A percentile compares a stretch with the other conserved stretches of the same genome.
phyloP scores from a whole-genome alignment of 2,797 vertebrate species.

The Anniella stebbinsi region DNA sequence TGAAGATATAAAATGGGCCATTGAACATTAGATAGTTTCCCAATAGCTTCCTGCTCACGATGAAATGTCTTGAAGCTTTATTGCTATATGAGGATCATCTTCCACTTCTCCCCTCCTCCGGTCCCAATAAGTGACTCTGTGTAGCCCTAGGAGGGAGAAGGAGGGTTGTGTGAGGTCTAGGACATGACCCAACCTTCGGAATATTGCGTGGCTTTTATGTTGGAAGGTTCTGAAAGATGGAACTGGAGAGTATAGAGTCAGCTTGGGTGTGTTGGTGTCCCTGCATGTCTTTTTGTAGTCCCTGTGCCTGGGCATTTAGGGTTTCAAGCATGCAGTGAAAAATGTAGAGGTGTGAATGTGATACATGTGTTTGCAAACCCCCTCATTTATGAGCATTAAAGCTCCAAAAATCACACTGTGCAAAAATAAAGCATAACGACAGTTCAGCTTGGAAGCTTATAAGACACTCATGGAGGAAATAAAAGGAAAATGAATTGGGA shows the following conservation, averaged over 20 bases:
- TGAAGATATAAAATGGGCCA: constrained; percentile 65
- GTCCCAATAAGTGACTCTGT: too few relatives aligned
- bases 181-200: neutral
- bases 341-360: neutral
- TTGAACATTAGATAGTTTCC: constrained; percentile 54
- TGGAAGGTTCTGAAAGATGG: neutral
- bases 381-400: neutral
- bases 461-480: neutral
- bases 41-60: constrained; percentile 43
- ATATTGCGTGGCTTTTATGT: neutral
- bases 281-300: neutral
- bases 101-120: neutral
- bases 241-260: neutral
- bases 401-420: neutral
- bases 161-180: constrained; percentile 23
- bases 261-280: neutral
- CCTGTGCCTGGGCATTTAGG: neutral
- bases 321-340: neutral
- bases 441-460: neutral
- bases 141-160: too few relatives aligned
- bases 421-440: neutral
- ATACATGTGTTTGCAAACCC: neutral
- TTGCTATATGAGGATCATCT: constrained; percentile 42
- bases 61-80: constrained; percentile 58
- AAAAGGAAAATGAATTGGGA: neutral